Conservation (phyloP, 2,113 vertebrate genomes). For the Lampris megalopsis region DNA sequence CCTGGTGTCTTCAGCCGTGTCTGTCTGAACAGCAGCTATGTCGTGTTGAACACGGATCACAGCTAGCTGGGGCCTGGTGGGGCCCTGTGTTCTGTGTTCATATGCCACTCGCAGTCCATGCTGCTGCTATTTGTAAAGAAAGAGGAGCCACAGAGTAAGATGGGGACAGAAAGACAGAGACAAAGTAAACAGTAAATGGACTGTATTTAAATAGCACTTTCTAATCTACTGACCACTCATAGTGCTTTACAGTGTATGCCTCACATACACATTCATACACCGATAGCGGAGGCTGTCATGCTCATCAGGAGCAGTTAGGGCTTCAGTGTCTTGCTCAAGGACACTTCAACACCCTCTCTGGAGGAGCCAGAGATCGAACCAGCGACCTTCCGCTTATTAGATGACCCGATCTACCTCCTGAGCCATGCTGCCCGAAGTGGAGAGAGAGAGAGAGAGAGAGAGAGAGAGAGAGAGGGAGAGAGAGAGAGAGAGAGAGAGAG, state of each 20-base stretch:
- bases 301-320: no score
- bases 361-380: no score
- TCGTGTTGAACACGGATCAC: slow-evolving; percentile 79
- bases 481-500: no score
- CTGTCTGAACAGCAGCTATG: slow-evolving; percentile 80
- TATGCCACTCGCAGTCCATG: slow-evolving; percentile 9
- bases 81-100: slow-evolving; percentile 30
- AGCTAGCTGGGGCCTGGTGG: slow-evolving; percentile 55
- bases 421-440: neutral
- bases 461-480: neutral
- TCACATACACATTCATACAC: no score
- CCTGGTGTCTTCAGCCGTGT: slow-evolving; percentile 72
- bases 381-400: no score
- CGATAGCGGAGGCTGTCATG: no score
- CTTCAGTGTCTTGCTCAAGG: no score
- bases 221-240: no score
- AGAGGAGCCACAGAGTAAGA: slow-evolving; percentile 2
- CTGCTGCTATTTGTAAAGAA: slow-evolving; percentile 14
- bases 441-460: slow-evolving; percentile 1
- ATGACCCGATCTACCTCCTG: no score
- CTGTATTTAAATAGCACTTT: no score
- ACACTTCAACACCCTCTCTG: no score
- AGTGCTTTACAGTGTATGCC: no score
- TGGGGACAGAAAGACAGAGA: neutral
- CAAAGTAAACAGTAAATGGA: neutral